These are phyloP conservation scores for Zelleria hepariella DNA, from an alignment of 2,888 invertebrate species.

Conservation along the genomic window DNA sequence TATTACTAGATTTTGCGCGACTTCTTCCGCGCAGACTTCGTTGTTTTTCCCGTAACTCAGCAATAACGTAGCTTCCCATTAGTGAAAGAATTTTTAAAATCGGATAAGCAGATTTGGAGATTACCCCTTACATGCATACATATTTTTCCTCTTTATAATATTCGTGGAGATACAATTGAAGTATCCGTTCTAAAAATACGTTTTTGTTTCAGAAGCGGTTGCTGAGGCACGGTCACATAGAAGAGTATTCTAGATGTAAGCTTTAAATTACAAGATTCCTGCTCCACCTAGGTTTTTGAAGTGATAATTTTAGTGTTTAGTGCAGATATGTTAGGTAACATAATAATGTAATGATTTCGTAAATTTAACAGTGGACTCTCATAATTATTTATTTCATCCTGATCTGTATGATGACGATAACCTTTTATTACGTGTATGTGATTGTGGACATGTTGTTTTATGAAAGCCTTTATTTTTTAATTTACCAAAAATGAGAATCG, in stretches of 20 bases:
- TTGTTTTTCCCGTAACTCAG: too few relatives aligned
- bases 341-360: constrained; percentile 48
- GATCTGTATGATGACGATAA: constrained; percentile 59
- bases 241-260: constrained; percentile 62
- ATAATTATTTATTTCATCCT: constrained; percentile 68
- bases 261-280: constrained; percentile 67
- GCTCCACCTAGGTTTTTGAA: constrained; percentile 56
- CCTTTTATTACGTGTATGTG: constrained; percentile 61
- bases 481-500: constrained; percentile 68
- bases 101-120: too few relatives aligned
- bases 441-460: constrained; percentile 50
- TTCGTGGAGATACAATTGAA: too few relatives aligned
- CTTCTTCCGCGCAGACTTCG: too few relatives aligned
- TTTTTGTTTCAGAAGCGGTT: constrained; percentile 55
- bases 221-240: constrained; percentile 44
- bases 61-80: too few relatives aligned
- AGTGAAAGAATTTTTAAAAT: too few relatives aligned
- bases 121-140: too few relatives aligned
- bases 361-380: constrained; percentile 48
- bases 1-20: too few relatives aligned
- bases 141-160: too few relatives aligned
- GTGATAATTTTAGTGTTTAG: constrained; percentile 67
- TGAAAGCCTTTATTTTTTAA: constrained; percentile 61
- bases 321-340: constrained; percentile 60
- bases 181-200: neutral